Evolutionary conservation across 2,113 vertebrate genomes (phyloP).

Genomic region (Sinocyclocheilus anshuiensis): DNA sequence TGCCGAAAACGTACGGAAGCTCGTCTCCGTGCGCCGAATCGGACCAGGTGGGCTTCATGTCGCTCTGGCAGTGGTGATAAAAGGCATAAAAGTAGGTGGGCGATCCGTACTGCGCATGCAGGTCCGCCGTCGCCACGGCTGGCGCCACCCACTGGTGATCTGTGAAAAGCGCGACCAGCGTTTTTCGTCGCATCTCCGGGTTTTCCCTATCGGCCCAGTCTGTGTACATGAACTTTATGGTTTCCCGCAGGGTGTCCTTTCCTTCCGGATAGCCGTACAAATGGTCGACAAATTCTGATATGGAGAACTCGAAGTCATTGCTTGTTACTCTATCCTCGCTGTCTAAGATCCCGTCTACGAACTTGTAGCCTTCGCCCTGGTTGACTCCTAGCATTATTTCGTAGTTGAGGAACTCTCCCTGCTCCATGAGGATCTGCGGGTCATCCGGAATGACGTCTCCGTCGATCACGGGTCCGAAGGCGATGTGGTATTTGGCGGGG

Average conservation of each 20-base stretch:
- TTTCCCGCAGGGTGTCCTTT: slow-evolving; percentile 89
- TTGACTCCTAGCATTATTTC: slow-evolving; percentile 98
- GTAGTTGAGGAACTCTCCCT: slow-evolving; percentile 98
- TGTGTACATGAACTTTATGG: slow-evolving; percentile 98
- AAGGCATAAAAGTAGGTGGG: slow-evolving; percentile 98
- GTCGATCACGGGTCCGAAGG: slow-evolving; percentile 97
- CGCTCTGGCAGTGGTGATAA: slow-evolving; percentile 96
- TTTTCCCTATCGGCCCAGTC: slow-evolving; percentile 97
- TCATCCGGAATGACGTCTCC: slow-evolving; percentile 97
- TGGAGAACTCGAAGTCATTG: slow-evolving; percentile 92
- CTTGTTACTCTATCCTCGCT: slow-evolving; percentile 89
- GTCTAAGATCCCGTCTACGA: slow-evolving; percentile 92
- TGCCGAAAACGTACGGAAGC: slow-evolving; percentile 94
- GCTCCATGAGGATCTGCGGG: slow-evolving; percentile 98
- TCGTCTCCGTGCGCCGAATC: slow-evolving; percentile 96
- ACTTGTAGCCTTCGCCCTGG: slow-evolving; percentile 94
- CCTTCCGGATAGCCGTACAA: slow-evolving; percentile 94
- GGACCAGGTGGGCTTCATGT: slow-evolving; percentile 93
- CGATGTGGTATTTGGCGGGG: slow-evolving; percentile 94
- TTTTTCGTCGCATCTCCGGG: slow-evolving; percentile 88
- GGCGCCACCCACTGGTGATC: slow-evolving; percentile 99
- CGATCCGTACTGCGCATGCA: slow-evolving; percentile 96
- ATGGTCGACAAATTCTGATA: slow-evolving; percentile 95
- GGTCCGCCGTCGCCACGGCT: slow-evolving; percentile 92
- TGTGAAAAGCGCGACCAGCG: slow-evolving; percentile 91